Percentiles rank a stretch among this genome's conserved stretches.
Conservation (phyloP, 2,888 invertebrate species). For the Helicoverpa assulta region DNA sequence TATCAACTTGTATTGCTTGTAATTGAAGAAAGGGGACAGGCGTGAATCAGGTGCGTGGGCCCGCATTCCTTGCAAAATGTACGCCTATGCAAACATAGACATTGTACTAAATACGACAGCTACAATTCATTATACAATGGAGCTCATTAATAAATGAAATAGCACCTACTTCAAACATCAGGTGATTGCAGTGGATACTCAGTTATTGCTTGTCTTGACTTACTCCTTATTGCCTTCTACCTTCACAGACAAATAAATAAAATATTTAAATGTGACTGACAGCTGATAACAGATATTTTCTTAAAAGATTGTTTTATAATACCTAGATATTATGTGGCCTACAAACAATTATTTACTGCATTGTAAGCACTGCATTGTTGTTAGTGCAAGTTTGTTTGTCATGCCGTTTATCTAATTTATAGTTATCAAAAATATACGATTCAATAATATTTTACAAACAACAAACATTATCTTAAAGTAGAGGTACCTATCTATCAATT, state of each 20-base stretch:
- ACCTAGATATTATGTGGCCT: too few species aligned
- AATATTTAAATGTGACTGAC: background rate
- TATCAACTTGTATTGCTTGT: constrained; percentile 3
- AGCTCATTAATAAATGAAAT: constrained; percentile 49
- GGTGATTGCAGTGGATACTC: constrained; percentile 25
- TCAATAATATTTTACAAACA: too few species aligned
- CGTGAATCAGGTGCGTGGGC: constrained; percentile 57
- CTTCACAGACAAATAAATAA: constrained; percentile 31
- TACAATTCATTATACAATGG: constrained; percentile 53
- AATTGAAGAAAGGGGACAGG: constrained; percentile 48
- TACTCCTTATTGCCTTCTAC: constrained; percentile 41
- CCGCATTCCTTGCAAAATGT: constrained; percentile 56
- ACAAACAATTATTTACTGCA: too few species aligned
- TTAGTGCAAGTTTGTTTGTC: too few species aligned
- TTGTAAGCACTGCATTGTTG: too few species aligned
- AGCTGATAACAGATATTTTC: background rate
- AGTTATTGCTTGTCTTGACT: constrained; percentile 15
- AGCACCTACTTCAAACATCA: constrained; percentile 21
- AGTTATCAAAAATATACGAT: too few species aligned
- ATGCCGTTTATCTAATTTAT: too few species aligned
- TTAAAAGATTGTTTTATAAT: background rate
- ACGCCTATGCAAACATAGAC: constrained; percentile 57
- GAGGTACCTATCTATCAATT: too few species aligned
- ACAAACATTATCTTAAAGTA: too few species aligned
- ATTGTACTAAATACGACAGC: constrained; percentile 29